Base-by-base conservation (phyloP, 2,888 invertebrate genomes). In the Lagria hirta region DNA sequence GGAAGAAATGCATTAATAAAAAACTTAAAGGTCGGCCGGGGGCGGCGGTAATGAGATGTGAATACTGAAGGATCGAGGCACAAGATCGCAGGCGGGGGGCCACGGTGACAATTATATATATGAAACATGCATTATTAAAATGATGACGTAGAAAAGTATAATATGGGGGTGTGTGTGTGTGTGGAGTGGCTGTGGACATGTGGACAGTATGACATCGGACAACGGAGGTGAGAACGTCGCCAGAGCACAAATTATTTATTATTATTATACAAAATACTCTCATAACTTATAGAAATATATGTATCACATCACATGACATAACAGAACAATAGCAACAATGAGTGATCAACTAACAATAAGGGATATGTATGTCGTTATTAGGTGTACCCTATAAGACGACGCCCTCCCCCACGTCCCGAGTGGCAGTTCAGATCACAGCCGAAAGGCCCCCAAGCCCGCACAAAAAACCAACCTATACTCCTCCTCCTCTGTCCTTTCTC, bases 311-410 rank as follows among this genome's bases (percentile, higher is more conserved):
- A 69, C 68, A 65, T 63, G 60, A 62, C 62, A 68, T 67, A 72
- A 72, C 72, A 72, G 70, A 72, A 72, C 69, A 72, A 71, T 71
- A 70, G 66, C 68, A 71, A 70, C 69, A 72, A 71, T 66, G 67
- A 67, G 69, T 66, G 64, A 64, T 67, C 56, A 71, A 70, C 68
- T 72, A 72, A 73, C 72, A 73, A 73, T 71, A 71, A 69, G 68
- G 70, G 72, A 73, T 73, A 73, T 73, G 72, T 73, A 73, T 72
- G 67, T 71, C 58, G 64, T 70, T 71, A 70, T 71, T 69, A 64
- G 62, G 57, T 55, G 60, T 55, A 55, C 55, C 47, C 52, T 46
- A 30, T 37, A 42, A 33, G 51, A 51, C 57, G 59, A 53, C 55
- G 51, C 53, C 52, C 57, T 54, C 58, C 50, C 48, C 49, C 50